Percentiles rank a stretch among this genome's conserved stretches.
phyloP scores from a whole-genome alignment of 2,888 invertebrate genomes.

The Tryphoninae sp. region DNA sequence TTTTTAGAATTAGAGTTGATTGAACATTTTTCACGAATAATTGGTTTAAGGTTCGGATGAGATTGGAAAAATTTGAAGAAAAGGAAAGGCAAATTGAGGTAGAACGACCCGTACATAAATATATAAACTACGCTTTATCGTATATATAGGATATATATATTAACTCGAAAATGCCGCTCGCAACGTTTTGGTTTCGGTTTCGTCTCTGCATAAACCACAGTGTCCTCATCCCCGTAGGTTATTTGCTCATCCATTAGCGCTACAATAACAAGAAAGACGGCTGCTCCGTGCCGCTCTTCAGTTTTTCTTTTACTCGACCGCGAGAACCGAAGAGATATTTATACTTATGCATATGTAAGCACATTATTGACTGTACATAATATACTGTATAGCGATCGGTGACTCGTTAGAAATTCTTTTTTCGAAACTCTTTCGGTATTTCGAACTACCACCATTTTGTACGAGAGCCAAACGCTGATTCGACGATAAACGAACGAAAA shows the following conservation, averaged over 20 bases:
- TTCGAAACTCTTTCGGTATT: neutral
- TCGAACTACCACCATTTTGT: neutral
- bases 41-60: too few species aligned
- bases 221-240: constrained; percentile 46
- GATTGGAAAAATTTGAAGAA: too few species aligned
- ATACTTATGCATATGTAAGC: constrained; percentile 20
- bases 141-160: constrained; percentile 5
- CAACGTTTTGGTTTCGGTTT: constrained; percentile 32
- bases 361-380: constrained; percentile 1
- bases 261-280: constrained; percentile 74
- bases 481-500: neutral
- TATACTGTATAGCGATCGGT: neutral
- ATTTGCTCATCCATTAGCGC: constrained; percentile 78
- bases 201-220: constrained; percentile 34
- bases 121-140: constrained; percentile 1
- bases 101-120: neutral
- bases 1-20: too few species aligned
- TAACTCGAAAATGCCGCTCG: constrained; percentile 30
- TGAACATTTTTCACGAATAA: too few species aligned
- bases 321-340: constrained; percentile 15
- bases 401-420: neutral
- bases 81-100: neutral
- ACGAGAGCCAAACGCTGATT: neutral
- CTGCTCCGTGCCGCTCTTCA: constrained; percentile 40
- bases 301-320: constrained; percentile 23